Evolutionary conservation across 2,797 vertebrate species (phyloP).

Genomic region (Cheirogaleus major): DNA sequence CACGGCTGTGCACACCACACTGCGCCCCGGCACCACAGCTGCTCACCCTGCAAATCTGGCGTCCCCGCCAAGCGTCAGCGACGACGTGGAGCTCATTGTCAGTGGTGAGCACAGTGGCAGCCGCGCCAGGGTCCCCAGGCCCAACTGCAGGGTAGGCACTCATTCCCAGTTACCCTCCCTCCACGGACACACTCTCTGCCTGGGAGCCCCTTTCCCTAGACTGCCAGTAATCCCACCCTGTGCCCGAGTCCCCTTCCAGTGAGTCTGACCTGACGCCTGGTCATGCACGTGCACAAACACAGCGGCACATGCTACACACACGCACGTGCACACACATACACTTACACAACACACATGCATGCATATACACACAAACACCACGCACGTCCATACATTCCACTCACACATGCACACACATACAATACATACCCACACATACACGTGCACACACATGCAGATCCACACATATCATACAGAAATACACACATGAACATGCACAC

Average conservation of each 20-base stretch:
- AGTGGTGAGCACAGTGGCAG: not conserved
- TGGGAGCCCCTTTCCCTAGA: not conserved
- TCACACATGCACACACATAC: not conserved
- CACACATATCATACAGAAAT: too few relatives aligned
- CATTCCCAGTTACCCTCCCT: not conserved
- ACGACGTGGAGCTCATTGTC: not conserved
- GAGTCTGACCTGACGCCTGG: not conserved
- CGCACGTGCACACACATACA: not conserved
- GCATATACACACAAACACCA: too few relatives aligned
- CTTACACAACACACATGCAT: not conserved
- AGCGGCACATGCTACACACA: not conserved
- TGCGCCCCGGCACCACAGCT: rapidly evolving
- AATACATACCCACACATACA: not conserved
- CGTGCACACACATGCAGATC: too few relatives aligned
- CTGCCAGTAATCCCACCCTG: not conserved
- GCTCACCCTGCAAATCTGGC: too few relatives aligned
- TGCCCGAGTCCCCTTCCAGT: too few relatives aligned
- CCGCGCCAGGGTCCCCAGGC: not conserved
- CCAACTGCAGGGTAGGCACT: too few relatives aligned
- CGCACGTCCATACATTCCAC: not conserved
- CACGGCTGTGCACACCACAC: rapidly evolving
- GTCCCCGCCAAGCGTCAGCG: rapidly evolving
- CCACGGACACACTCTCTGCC: not conserved
- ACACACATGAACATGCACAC: too few relatives aligned
- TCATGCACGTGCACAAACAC: not conserved